These are phyloP conservation scores for Heliocidaris erythrogramma DNA, from an alignment of 35 echinoderm and acorn worm genomes.

Conservation along the genomic window DNA sequence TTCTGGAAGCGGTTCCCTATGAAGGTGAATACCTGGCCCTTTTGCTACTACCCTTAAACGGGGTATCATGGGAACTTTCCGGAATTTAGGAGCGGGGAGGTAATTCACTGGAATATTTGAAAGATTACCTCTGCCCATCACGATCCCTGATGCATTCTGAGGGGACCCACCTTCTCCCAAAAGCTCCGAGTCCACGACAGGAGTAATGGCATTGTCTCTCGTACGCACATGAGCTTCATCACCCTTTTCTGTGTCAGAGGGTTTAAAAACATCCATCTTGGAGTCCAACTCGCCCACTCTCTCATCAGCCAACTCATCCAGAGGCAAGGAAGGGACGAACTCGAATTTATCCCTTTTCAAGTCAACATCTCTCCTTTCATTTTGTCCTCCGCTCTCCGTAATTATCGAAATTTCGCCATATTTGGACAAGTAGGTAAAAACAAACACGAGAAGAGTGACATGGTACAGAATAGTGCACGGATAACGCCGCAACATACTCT, in stretches of 20 bases:
- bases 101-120: neutral
- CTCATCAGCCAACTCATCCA: neutral
- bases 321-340: neutral
- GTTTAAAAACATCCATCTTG: neutral
- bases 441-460: neutral
- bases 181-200: neutral
- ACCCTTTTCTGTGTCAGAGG: neutral
- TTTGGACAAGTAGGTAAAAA: neutral
- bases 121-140: neutral
- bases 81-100: neutral
- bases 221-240: neutral
- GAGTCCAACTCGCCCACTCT: neutral
- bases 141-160: neutral
- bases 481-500: neutral
- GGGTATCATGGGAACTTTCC: neutral
- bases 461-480: neutral
- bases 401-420: neutral
- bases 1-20: neutral
- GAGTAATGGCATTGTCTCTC: neutral
- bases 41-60: neutral
- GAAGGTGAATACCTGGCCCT: neutral
- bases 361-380: neutral
- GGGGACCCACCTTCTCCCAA: conserved; percentile 4
- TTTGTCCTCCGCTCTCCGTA: neutral
- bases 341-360: neutral